Evolutionary conservation across 2,797 vertebrate genomes (phyloP).

Genomic region (Phalloptychus januarius): DNA sequence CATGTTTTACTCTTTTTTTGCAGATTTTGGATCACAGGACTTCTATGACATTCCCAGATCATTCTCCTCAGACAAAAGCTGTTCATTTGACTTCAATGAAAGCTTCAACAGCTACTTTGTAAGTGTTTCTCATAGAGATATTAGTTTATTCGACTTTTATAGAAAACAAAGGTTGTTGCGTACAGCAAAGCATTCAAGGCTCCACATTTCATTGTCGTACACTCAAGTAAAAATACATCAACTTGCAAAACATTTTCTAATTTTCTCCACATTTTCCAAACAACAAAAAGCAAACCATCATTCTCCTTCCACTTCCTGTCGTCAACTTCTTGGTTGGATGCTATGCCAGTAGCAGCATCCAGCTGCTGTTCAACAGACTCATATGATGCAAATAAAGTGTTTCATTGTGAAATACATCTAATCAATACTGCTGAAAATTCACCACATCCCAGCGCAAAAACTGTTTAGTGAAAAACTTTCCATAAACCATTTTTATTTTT

Average conservation of each 20-base stretch:
- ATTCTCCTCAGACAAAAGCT: conserved; percentile 92
- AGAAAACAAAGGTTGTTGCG: neutral
- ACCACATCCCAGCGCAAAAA: no score
- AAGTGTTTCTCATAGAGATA: conserved; percentile 75
- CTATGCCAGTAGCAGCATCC: no score
- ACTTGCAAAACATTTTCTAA: neutral
- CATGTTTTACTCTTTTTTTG: conserved; percentile 45
- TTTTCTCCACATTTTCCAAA: no score
- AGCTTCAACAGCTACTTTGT: conserved; percentile 96
- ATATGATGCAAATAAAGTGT: no score
- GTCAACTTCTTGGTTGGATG: no score
- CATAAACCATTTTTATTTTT: no score
- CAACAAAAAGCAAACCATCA: no score
- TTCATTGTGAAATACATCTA: no score
- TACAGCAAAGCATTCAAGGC: neutral
- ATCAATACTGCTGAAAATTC: no score
- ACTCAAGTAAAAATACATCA: neutral
- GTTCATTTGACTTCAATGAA: conserved; percentile 91
- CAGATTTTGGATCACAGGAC: conserved; percentile 97
- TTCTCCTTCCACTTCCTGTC: no score
- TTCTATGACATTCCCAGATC: conserved; percentile 97
- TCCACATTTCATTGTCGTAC: neutral
- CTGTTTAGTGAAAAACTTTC: no score
- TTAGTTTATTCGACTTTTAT: neutral
- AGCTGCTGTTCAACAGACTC: no score